phyloP scores from a whole-genome alignment of 2,888 invertebrate genomes.

The Trypoxylon attenuatum region DNA sequence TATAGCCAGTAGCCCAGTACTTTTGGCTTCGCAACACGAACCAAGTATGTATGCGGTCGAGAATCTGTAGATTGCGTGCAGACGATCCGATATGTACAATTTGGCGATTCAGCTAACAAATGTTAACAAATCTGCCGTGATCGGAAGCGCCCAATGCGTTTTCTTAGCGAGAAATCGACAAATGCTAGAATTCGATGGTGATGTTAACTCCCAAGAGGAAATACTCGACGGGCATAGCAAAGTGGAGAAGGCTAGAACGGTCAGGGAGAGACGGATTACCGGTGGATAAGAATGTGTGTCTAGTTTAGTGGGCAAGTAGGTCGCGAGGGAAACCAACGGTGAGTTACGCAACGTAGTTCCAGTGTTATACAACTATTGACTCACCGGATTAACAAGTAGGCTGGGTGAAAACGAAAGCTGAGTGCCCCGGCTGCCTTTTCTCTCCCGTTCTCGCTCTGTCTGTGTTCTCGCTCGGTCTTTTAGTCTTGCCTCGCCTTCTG shows the following conservation, averaged over 20 bases:
- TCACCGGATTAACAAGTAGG: conserved; percentile 75
- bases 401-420: conserved; percentile 74
- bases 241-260: conserved; percentile 38
- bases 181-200: no score
- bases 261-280: conserved; percentile 53
- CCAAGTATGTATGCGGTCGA: no score
- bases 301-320: conserved; percentile 75
- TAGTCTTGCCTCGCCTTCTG: conserved; percentile 3
- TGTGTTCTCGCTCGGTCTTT: conserved; percentile 31
- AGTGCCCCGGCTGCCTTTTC: conserved; percentile 49
- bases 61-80: no score
- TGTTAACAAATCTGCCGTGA: no score
- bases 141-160: no score
- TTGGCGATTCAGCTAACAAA: no score
- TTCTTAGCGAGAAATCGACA: no score
- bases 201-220: no score
- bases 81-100: no score
- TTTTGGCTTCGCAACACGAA: no score
- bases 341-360: conserved; percentile 72
- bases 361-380: conserved; percentile 75
- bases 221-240: conserved; percentile 11
- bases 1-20: no score
- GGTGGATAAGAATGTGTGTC: conserved; percentile 74
- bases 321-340: conserved; percentile 72
- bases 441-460: conserved; percentile 40